phyloP scores from a whole-genome alignment of 2,113 vertebrate species.

The Syngnathus floridae region DNA sequence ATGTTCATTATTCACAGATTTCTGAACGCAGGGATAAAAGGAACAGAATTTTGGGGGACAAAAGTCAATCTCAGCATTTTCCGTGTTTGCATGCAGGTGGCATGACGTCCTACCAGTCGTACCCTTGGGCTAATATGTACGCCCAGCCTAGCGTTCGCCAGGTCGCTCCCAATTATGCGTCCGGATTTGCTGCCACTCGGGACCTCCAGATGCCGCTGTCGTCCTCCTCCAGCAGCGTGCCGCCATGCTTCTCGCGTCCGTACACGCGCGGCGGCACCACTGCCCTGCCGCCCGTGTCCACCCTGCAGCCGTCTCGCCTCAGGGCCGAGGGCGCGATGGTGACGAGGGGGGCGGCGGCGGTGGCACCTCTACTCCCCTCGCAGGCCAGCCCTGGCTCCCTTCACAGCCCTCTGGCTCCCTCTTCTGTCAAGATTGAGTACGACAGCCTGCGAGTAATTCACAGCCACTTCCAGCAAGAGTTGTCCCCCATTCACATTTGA shows the following conservation, averaged over 20 bases:
- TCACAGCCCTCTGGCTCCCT: constrained; percentile 43
- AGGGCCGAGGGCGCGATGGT: constrained; percentile 36
- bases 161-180: constrained; percentile 40
- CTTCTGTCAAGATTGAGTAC: constrained; percentile 59
- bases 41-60: neutral
- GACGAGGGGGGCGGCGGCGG: constrained; percentile 32
- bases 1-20: neutral
- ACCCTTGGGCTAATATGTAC: constrained; percentile 65
- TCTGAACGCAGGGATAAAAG: neutral
- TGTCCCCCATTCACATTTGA: constrained; percentile 73
- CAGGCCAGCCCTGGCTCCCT: constrained; percentile 20
- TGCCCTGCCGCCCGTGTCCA: constrained; percentile 49
- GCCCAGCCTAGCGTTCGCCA: constrained; percentile 51
- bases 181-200: constrained; percentile 15
- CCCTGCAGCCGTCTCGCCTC: constrained; percentile 33
- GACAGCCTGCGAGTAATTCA: constrained; percentile 60
- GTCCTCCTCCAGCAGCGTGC: constrained; percentile 33
- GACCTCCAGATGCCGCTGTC: constrained; percentile 44
- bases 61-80: neutral
- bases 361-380: constrained; percentile 12
- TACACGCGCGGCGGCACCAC: constrained; percentile 8
- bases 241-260: constrained; percentile 42
- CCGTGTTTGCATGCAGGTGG: constrained; percentile 44
- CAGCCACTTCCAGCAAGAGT: constrained; percentile 69
- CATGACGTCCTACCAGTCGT: constrained; percentile 58